Conservation (phyloP, 2,113 vertebrate species). For the Brachionichthys hirsutus region DNA sequence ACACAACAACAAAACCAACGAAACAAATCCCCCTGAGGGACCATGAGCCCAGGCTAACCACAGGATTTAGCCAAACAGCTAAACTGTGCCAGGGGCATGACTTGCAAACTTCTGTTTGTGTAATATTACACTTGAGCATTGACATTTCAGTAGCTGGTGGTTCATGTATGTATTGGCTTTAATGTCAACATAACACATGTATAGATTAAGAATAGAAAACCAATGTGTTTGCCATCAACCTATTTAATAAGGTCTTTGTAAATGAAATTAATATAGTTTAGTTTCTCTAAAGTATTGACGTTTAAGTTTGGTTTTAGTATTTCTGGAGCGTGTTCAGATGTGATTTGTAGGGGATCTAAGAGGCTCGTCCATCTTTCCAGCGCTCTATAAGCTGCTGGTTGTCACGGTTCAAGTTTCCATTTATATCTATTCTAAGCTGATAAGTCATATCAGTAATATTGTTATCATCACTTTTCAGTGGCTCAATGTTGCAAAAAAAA, state of each 20-base stretch:
- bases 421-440: slow-evolving; percentile 5
- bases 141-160: slow-evolving; percentile 14
- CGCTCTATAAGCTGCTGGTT: slow-evolving; percentile 31
- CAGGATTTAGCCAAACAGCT: slow-evolving; percentile 29
- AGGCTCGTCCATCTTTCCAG: slow-evolving; percentile 31
- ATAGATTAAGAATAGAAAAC: not conserved
- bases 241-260: too few species aligned
- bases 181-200: too few species aligned
- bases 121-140: not conserved
- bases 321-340: not conserved
- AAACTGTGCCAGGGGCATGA: slow-evolving; percentile 25
- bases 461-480: not conserved
- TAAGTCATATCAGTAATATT: slow-evolving; percentile 3
- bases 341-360: slow-evolving; percentile 13
- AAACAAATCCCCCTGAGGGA: too few species aligned
- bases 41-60: slow-evolving; percentile 17
- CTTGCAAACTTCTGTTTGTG: slow-evolving; percentile 21
- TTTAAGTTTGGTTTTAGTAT: not conserved
- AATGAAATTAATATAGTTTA: not conserved
- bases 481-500: not conserved
- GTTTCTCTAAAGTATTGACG: not conserved
- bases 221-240: not conserved
- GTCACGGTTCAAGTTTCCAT: slow-evolving; percentile 8
- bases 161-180: not conserved
- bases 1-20: slow-evolving; percentile 12